Base-by-base conservation (phyloP, 2,797 vertebrate species). In the Anguilla pacifica region DNA sequence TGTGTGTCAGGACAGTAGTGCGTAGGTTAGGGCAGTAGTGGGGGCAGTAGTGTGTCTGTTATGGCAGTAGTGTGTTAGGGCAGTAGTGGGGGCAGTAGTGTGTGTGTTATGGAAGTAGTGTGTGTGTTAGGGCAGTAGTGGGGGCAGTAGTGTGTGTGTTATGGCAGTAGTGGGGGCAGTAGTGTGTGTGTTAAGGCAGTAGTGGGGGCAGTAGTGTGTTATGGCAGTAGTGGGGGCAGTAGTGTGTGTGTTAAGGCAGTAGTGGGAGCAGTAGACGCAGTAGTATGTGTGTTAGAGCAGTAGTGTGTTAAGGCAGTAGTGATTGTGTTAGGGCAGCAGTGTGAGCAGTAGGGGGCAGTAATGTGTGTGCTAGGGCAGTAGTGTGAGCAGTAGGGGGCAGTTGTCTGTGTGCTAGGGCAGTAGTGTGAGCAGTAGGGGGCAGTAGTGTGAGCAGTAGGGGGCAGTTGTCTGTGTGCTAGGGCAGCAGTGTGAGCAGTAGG, bases 131-230 rank as follows among this genome's bases (percentile, higher is more conserved):
- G 83, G 39, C 1, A 35, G 35, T 39, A 2, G 57, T 35, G 22
- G 22, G 22, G 74, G 39, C 83, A 10, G 11, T 11, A 53, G 61
- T 39, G 51, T n/a, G 55, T 28, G 64, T 11, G 19, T 35, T 64
- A 0, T 19, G 57, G 39, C 64, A 74, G 61, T 46, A 57, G 46
- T n/a, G 81, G 49, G 17, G 9, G 84, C 49, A 87, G 59, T 35
- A 83, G 81, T 91, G 86, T 88, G 51, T 86, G 35, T 35, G 35
- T 35, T 35, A 35, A 88, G 86, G 93, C 88, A 35, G 35, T 35
- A 35, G 35, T 57, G 91, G 53, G 89, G 91, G 86, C 88, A 82
- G 85, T 83, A 53, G 88, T 89, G 90, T 90, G 35, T 35, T 35
- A 35, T 1, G 17, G 1, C 55, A 13, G 51, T 64, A 13, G 57